Percentiles rank a stretch among this genome's conserved stretches.
phyloP scores from a whole-genome alignment of 2,888 invertebrate genomes.

The Cantharis nigra region DNA sequence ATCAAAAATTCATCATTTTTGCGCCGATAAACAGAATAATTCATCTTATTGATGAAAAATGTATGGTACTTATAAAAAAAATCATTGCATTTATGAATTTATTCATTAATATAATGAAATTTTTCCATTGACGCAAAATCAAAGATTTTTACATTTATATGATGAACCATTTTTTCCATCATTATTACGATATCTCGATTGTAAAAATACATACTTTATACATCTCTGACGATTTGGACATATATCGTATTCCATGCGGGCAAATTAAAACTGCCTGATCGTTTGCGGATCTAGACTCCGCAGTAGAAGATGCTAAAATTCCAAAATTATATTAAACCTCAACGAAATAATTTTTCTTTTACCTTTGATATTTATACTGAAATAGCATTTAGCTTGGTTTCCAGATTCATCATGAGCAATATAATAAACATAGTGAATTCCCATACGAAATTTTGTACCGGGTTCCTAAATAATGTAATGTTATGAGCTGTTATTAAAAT shows the following conservation, averaged over 20 bases:
- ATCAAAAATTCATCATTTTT: too few relatives aligned
- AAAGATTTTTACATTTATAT: too few relatives aligned
- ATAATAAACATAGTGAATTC: conserved; percentile 66
- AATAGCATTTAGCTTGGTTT: conserved; percentile 66
- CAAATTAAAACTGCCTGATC: conserved; percentile 50
- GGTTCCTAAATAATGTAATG: conserved; percentile 57
- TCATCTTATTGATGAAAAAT: too few relatives aligned
- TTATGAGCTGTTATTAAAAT: neutral
- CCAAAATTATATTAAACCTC: conserved; percentile 5
- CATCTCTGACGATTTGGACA: conserved; percentile 42
- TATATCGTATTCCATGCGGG: conserved; percentile 50
- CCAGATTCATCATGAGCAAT: conserved; percentile 68
- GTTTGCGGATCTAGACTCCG: conserved; percentile 25
- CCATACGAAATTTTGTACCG: conserved; percentile 64
- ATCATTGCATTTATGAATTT: too few relatives aligned
- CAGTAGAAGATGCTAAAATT: conserved; percentile 32
- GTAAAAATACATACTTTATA: conserved; percentile 42
- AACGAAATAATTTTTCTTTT: conserved; percentile 24
- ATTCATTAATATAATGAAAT: too few relatives aligned
- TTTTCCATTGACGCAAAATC: too few relatives aligned
- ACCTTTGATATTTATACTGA: conserved; percentile 66
- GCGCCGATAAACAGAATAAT: too few relatives aligned
- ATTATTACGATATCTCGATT: too few relatives aligned
- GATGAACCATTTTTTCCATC: too few relatives aligned
- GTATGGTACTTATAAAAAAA: too few relatives aligned